Conservation (phyloP, 2,888 invertebrate species). For the Xylota segnis region DNA sequence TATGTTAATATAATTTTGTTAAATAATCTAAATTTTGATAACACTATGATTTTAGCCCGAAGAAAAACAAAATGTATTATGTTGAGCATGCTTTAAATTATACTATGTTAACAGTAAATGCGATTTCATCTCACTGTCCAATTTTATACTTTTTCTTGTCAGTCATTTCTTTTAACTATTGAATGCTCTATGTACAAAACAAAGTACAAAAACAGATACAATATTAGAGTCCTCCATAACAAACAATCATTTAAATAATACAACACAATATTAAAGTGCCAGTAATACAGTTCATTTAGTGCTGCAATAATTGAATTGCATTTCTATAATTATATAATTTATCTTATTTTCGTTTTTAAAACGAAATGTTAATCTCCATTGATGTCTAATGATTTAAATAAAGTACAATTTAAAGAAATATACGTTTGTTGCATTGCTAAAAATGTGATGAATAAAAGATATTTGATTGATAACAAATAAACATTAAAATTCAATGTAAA, state of each 20-base stretch:
- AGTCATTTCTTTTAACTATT: constrained; percentile 27
- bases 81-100: not conserved
- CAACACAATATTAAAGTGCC: constrained; percentile 61
- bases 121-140: not conserved
- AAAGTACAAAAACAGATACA: constrained; percentile 24
- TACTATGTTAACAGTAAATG: not conserved
- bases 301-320: constrained; percentile 61
- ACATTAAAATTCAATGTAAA: constrained; percentile 37
- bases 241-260: constrained; percentile 58
- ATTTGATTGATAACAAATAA: constrained; percentile 47
- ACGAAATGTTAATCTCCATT: constrained; percentile 63
- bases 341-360: constrained; percentile 65
- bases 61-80: not conserved
- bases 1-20: not conserved
- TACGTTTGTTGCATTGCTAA: constrained; percentile 62
- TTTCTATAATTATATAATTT: constrained; percentile 48
- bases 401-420: constrained; percentile 24
- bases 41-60: not conserved
- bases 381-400: constrained; percentile 49
- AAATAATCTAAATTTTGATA: not conserved
- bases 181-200: constrained; percentile 50
- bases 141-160: constrained; percentile 9
- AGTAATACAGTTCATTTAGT: constrained; percentile 66
- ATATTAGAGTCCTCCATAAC: constrained; percentile 57
- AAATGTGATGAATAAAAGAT: constrained; percentile 55